phyloP scores from a whole-genome alignment of 2,888 invertebrate species.

The Orchesellides sinensis region DNA sequence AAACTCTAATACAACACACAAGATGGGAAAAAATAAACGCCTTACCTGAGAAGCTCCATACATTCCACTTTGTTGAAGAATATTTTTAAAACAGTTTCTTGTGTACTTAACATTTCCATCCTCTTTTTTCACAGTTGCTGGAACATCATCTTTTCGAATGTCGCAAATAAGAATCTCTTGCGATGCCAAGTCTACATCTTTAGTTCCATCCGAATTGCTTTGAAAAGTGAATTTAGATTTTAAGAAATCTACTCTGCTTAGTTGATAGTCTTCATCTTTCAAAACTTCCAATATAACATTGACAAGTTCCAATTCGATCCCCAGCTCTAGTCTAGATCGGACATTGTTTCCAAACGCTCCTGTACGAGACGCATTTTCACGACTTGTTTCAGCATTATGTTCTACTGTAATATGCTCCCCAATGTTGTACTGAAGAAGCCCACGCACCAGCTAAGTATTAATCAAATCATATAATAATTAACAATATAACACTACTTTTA shows the following conservation, averaged over 20 bases:
- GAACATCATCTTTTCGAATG: conserved; percentile 61
- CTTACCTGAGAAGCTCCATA: conserved; percentile 22
- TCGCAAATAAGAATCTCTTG: conserved; percentile 91
- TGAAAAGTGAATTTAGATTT: conserved; percentile 92
- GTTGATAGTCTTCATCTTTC: conserved; percentile 77
- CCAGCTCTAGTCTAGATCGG: conserved; percentile 62
- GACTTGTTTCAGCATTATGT: background rate
- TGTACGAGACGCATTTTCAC: background rate
- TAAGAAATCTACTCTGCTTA: conserved; percentile 94
- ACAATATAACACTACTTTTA: background rate
- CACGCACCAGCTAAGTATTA: conserved; percentile 83
- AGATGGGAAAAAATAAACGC: too few relatives aligned
- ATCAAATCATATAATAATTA: background rate
- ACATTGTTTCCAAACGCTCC: background rate
- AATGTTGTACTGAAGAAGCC: conserved; percentile 91
- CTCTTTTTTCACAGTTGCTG: conserved; percentile 82
- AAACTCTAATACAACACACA: too few relatives aligned
- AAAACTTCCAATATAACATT: conserved; percentile 88
- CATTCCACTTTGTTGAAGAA: conserved; percentile 84
- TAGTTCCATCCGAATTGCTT: conserved; percentile 90
- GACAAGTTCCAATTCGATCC: conserved; percentile 88
- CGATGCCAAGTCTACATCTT: conserved; percentile 94
- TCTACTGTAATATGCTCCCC: conserved; percentile 89
- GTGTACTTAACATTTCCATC: conserved; percentile 80
- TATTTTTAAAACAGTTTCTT: conserved; percentile 83